Conservation (phyloP, 2,888 invertebrate species). For the Rhabditoides inermis region DNA sequence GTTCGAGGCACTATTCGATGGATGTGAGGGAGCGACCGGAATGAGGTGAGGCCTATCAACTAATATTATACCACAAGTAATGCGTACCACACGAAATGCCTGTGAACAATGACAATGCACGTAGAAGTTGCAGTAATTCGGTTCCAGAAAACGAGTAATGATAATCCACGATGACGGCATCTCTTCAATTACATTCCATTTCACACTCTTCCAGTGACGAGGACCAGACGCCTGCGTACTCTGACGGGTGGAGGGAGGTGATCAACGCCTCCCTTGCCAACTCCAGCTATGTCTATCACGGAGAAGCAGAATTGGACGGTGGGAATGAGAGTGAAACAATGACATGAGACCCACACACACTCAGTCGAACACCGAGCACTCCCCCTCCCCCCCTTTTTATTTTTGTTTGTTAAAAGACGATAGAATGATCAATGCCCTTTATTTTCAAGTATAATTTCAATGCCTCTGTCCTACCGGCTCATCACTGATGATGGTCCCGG, state of each 20-base stretch:
- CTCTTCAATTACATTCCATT: too few species aligned
- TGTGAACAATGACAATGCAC: too few species aligned
- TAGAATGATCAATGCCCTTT: too few species aligned
- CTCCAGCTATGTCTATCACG: conserved; percentile 13
- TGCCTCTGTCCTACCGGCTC: too few species aligned
- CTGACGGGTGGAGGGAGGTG: conserved; percentile 2
- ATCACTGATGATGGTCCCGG: too few species aligned
- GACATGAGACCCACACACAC: not conserved
- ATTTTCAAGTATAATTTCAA: too few species aligned
- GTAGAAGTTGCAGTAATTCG: too few species aligned
- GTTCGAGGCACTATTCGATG: conserved; percentile 12
- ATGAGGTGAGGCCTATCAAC: not conserved
- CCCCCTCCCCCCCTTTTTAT: too few species aligned
- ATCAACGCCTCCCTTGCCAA: not conserved
- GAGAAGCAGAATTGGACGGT: conserved; percentile 14
- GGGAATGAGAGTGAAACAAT: not conserved
- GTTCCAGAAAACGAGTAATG: too few species aligned
- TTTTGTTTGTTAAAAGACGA: too few species aligned
- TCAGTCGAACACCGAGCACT: not conserved
- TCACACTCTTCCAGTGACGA: conserved; percentile 11
- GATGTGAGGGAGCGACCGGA: conserved; percentile 15
- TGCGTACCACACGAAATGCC: not conserved
- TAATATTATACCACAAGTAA: not conserved
- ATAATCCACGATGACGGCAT: too few species aligned
- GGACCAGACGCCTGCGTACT: conserved; percentile 5